A percentile compares a stretch with the other conserved stretches of the same genome.
Evolutionary conservation across 2,113 vertebrate genomes (phyloP).

Genomic region (Ictalurus furcatus): DNA sequence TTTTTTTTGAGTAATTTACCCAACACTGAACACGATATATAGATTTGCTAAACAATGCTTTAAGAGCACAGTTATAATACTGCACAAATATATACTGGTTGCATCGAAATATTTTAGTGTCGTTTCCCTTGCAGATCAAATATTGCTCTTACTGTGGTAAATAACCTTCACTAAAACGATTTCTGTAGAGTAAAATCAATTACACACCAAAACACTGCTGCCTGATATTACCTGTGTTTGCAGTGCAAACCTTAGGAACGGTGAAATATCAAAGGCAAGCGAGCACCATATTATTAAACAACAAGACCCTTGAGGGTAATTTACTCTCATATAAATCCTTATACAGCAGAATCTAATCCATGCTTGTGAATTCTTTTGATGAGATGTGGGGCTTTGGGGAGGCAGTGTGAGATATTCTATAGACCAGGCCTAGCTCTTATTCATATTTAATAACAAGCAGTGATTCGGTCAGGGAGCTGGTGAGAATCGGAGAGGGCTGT

Average conservation of each 20-base stretch:
- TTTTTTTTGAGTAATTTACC: too few species aligned
- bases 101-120: neutral
- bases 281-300: neutral
- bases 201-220: neutral
- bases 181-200: conserved; percentile 8
- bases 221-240: conserved; percentile 2
- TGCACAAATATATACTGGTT: neutral
- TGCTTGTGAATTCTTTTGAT: conserved; percentile 29
- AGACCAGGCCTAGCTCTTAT: conserved; percentile 38
- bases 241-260: neutral
- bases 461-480: conserved; percentile 31
- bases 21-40: too few species aligned
- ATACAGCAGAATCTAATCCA: conserved; percentile 7
- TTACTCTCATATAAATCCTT: conserved; percentile 17
- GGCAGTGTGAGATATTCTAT: conserved; percentile 21
- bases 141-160: conserved; percentile 4
- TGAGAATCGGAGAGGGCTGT: conserved; percentile 18
- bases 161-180: neutral
- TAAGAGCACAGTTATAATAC: neutral
- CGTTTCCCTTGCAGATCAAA: neutral
- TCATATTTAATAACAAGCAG: conserved; percentile 53
- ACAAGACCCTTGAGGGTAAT: conserved; percentile 21
- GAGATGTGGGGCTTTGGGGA: neutral
- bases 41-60: neutral
- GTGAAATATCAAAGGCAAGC: neutral